Evolutionary conservation across 2,113 vertebrate genomes (phyloP).

Genomic region (Columba livia): DNA sequence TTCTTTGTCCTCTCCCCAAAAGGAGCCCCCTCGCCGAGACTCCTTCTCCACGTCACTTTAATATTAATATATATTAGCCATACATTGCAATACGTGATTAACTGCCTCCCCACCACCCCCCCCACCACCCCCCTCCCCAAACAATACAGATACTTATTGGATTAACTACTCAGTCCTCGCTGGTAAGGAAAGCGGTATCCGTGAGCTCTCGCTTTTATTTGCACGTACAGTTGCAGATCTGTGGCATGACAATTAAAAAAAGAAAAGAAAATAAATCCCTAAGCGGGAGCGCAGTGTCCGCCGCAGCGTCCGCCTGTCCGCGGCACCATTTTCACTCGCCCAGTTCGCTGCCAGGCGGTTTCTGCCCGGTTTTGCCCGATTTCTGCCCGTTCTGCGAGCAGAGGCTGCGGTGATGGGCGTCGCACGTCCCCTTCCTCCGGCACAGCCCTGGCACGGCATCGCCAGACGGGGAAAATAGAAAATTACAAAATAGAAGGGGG

Average conservation of each 20-base stretch:
- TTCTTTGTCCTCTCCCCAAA: slow-evolving; percentile 7
- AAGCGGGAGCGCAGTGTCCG: slow-evolving; percentile 26
- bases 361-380: background rate
- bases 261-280: background rate
- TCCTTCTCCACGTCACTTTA: background rate
- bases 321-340: background rate
- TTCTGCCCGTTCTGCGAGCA: background rate
- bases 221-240: slow-evolving; percentile 31
- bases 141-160: slow-evolving; percentile 49
- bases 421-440: background rate
- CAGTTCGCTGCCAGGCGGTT: background rate
- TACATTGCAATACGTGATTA: slow-evolving; percentile 20
- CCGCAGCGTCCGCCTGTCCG: slow-evolving; percentile 28
- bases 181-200: slow-evolving; percentile 24
- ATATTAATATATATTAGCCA: slow-evolving; percentile 37
- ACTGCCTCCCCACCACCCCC: background rate
- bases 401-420: slow-evolving; percentile 1
- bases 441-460: background rate
- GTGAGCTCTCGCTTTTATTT: slow-evolving; percentile 41
- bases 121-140: background rate
- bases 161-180: slow-evolving; percentile 52
- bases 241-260: background rate
- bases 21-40: background rate
- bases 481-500: background rate
- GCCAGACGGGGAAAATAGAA: background rate